Evolutionary conservation across 2,113 vertebrate species (phyloP), one percentile per base, ranked within the genome.

Genomic region (Myocastor coypus): DNA sequence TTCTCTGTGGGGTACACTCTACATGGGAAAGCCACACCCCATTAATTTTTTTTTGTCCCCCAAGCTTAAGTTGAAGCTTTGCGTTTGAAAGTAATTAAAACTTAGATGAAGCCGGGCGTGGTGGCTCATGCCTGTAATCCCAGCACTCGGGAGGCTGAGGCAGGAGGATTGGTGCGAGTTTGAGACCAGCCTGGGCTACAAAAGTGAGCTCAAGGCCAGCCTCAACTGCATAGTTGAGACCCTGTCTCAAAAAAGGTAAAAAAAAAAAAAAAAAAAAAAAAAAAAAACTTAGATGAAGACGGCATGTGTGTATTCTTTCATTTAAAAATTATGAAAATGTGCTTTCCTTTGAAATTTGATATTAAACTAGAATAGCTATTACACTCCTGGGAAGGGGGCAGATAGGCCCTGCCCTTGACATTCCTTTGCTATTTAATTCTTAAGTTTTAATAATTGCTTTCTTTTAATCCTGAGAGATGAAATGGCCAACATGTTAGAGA

Each of bases 61-160:
- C 84, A 93, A 92, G 86, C 89, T 94, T 87, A 94, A 89, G 59
- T 57, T 66, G 91, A 95, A 97, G 81, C 82, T 94, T 93, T 96
- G 90, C 92, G 66, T 86, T 89, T 96, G 61, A 83, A 96, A 96
- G 90, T 91, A 94, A 88, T 30, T 82, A 59, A 68, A 83, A 92
- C 91, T 92, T 77, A 89, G 42, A 82, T 80, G 59, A 97, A 96
- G 64, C 89, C 55, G 64, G 90, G n/a, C n/a, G n/a, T n/a, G n/a
- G n/a, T n/a, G n/a, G n/a, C n/a, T n/a, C n/a, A n/a, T n/a, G n/a
- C n/a, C n/a, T n/a, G n/a, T n/a, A n/a, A n/a, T n/a, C n/a, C n/a
- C n/a, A n/a, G n/a, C n/a, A n/a, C n/a, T n/a, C n/a, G n/a, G n/a
- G n/a, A n/a, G n/a, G n/a, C n/a, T n/a, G n/a, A n/a, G n/a, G n/a